These are phyloP conservation scores for Conus canariensis DNA, from an alignment of 2,888 invertebrate genomes.

Conservation along the genomic window DNA sequence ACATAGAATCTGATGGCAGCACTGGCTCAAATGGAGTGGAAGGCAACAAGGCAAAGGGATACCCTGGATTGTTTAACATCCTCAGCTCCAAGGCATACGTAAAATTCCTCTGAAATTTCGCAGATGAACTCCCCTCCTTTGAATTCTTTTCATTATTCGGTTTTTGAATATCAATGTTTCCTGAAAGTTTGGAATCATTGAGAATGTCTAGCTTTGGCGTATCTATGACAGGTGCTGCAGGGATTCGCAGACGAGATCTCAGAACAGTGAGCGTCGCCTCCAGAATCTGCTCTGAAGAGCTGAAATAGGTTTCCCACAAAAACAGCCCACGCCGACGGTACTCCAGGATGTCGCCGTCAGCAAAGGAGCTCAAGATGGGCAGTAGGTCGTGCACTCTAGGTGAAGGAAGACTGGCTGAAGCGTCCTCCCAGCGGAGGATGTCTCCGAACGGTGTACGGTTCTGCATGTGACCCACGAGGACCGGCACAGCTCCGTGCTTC, in stretches of 20 bases:
- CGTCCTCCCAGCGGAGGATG: conserved; percentile 81
- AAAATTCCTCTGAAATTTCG: conserved; percentile 91
- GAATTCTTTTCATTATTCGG: conserved; percentile 90
- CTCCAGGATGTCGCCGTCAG: conserved; percentile 88
- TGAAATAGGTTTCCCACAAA: conserved; percentile 94
- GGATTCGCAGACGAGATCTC: conserved; percentile 90
- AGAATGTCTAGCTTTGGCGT: conserved; percentile 83
- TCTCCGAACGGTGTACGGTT: conserved; percentile 88
- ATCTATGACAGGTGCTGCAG: conserved; percentile 88
- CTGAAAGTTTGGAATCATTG: conserved; percentile 46
- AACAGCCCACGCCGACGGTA: conserved; percentile 92
- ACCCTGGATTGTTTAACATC: conserved; percentile 77
- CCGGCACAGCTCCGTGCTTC: conserved; percentile 93
- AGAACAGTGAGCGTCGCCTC: conserved; percentile 91
- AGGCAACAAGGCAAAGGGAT: conserved; percentile 94
- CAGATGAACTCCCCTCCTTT: conserved; percentile 94
- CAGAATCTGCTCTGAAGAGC: conserved; percentile 89
- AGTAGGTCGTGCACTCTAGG: conserved; percentile 88
- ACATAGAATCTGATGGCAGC: conserved; percentile 95
- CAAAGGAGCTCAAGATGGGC: conserved; percentile 90
- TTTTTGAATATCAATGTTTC: conserved; percentile 81
- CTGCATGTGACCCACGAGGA: conserved; percentile 87
- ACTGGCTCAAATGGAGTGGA: conserved; percentile 92
- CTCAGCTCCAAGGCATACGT: conserved; percentile 56
- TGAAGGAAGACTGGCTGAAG: conserved; percentile 79